phyloP scores from a whole-genome alignment of 2,888 invertebrate genomes.

The Cremastinae sp. region DNA sequence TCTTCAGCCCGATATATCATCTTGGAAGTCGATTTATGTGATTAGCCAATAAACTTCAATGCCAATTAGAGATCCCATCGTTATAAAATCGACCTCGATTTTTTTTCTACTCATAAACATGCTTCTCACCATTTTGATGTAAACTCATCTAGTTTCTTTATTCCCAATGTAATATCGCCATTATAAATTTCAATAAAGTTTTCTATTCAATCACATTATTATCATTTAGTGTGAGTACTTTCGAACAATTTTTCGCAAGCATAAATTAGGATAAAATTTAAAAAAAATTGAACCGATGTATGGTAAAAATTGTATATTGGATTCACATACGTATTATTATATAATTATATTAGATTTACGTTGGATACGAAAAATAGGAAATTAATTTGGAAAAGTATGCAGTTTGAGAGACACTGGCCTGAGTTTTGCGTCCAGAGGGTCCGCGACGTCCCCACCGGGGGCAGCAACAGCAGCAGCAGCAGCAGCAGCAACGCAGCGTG shows the following conservation, averaged over 20 bases:
- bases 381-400: not conserved
- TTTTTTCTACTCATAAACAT: not conserved
- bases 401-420: conserved; percentile 74
- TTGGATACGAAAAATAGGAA: not conserved
- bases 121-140: not conserved
- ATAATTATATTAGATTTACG: not conserved
- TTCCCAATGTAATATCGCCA: no score
- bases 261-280: no score
- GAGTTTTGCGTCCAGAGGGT: conserved; percentile 67
- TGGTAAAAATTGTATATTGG: no score
- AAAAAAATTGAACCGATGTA: no score
- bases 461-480: conserved; percentile 54
- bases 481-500: conserved; percentile 62
- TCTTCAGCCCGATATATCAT: conserved; percentile 4
- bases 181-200: not conserved
- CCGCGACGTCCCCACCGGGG: conserved; percentile 69
- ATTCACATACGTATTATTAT: no score
- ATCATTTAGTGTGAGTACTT: not conserved
- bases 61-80: conserved; percentile 3
- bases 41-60: conserved; percentile 10
- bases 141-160: not conserved
- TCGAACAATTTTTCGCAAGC: no score
- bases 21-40: conserved; percentile 14
- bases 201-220: not conserved
- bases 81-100: not conserved